Base-by-base conservation (phyloP, 1,140 invertebrate genomes). In the Globodera ellingtonae region DNA sequence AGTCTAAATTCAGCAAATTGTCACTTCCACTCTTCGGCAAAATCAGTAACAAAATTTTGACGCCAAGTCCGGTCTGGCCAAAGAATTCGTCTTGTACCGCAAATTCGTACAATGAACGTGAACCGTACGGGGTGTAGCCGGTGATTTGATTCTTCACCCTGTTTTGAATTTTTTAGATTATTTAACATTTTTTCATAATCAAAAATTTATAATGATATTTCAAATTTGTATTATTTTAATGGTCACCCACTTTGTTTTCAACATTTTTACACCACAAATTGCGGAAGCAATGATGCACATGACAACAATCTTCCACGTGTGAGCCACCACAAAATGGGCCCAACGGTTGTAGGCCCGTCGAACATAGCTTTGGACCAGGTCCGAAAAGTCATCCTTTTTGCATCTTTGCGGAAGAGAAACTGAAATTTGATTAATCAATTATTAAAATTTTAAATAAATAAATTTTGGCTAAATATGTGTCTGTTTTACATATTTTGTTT, bases 81-180 rank as follows among this genome's bases (percentile, higher is more conserved):
- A 84, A 84, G 79, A 84, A 84, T 78, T 86, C 71, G 35, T 86
- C 77, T 6, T 74, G 47, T 8, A 84, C 77, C 46, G 74, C 82
- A 46, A 82, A 86, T 73, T 84, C 84, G 24, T 66, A 15, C 44
- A 82, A 24, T 13, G 84, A 50, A 52, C 84, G 59, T 9, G 84
- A 47, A 4, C 84, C 84, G 65, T 84, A 84, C 21, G 84, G 84
- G 7, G 84, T 84, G 56, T 84, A 84, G 21, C 82, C 81, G 59
- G 48, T 35, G 66, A 84, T 77, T 59, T 59, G 56, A 59, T 59
- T 59, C 18, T 59, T 59, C 0, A 59, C 56, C 15, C 56, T 59
- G 10, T 9, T 9, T 9, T 52, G 7, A 52, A 52, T 52, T 9
- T 9, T 9, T 9, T 9, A 6, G 6, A 52, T 9, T 50, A 52